Evolutionary conservation across 2,888 invertebrate species (phyloP).

Genomic region (Scaeva pyrastri): DNA sequence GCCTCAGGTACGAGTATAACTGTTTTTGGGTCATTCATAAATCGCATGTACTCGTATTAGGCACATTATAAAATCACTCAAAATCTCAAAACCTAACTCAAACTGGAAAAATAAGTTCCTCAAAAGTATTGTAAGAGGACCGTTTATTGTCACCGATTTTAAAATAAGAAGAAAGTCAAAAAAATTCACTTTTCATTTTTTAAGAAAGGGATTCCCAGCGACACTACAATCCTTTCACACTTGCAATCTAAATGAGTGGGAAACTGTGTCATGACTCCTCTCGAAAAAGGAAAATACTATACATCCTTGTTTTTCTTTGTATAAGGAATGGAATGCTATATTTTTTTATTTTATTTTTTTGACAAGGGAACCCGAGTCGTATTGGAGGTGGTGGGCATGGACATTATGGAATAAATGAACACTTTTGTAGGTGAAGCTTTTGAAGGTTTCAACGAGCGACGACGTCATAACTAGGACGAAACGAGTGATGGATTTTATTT

Average conservation of each 20-base stretch:
- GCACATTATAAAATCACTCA: slow-evolving; percentile 22
- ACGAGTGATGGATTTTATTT: slow-evolving; percentile 64
- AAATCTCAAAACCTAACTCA: not conserved
- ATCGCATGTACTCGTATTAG: slow-evolving; percentile 3
- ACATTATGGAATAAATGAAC: slow-evolving; percentile 48
- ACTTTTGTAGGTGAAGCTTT: slow-evolving; percentile 63
- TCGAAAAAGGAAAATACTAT: slow-evolving; percentile 18
- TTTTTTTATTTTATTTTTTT: not conserved
- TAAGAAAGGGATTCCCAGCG: slow-evolving; percentile 48
- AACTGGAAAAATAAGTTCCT: slow-evolving; percentile 13
- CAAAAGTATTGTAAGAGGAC: not conserved
- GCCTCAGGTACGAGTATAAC: no score
- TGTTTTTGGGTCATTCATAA: not conserved
- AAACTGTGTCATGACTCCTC: slow-evolving; percentile 66
- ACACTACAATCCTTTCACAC: slow-evolving; percentile 65
- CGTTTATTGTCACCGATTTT: slow-evolving; percentile 8
- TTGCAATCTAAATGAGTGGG: slow-evolving; percentile 53
- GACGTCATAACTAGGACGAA: slow-evolving; percentile 70
- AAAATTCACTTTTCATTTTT: slow-evolving; percentile 51
- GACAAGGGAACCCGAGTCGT: not conserved
- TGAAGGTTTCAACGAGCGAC: slow-evolving; percentile 53
- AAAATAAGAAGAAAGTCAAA: not conserved
- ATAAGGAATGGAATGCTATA: slow-evolving; percentile 6
- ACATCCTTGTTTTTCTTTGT: slow-evolving; percentile 1
- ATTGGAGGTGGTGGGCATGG: not conserved